Conservation (phyloP, 2,113 vertebrate genomes). For the Reinhardtius hippoglossoides region DNA sequence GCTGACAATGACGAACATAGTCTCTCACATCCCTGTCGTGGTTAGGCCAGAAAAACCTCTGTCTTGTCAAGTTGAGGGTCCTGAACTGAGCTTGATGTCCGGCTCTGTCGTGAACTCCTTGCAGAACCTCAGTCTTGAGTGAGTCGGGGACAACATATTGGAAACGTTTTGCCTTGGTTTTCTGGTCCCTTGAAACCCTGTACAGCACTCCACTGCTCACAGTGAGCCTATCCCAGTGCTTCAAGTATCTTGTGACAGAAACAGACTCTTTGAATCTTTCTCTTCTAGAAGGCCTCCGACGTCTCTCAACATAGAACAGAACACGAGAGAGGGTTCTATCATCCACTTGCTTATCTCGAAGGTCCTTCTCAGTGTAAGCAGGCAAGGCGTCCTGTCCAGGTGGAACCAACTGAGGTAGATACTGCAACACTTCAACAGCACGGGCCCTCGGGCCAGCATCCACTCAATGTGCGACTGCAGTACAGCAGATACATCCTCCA, state of each 20-base stretch:
- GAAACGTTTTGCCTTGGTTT: background rate
- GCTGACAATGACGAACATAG: no score
- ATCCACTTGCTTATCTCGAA: background rate
- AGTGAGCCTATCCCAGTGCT: background rate
- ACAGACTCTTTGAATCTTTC: no score
- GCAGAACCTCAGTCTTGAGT: background rate
- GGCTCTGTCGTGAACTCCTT: background rate
- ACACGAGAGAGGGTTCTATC: constrained; percentile 13
- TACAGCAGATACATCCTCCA: background rate
- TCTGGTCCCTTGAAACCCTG: constrained; percentile 10
- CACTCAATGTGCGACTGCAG: constrained; percentile 8
- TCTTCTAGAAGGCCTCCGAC: no score
- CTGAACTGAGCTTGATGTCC: constrained; percentile 38
- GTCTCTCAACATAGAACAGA: constrained; percentile 1
- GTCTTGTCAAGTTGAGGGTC: constrained; percentile 2
- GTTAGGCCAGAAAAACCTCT: constrained; percentile 25
- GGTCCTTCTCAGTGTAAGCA: background rate
- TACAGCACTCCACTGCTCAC: constrained; percentile 6
- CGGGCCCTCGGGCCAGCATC: background rate
- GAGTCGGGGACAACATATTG: constrained; percentile 30
- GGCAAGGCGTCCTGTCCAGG: background rate
- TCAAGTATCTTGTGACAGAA: background rate
- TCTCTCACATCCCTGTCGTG: constrained; percentile 1
- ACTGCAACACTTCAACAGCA: background rate
- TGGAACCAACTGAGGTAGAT: constrained; percentile 5